Conservation (phyloP, 1,140 invertebrate genomes). For the Halesus radiatus region DNA sequence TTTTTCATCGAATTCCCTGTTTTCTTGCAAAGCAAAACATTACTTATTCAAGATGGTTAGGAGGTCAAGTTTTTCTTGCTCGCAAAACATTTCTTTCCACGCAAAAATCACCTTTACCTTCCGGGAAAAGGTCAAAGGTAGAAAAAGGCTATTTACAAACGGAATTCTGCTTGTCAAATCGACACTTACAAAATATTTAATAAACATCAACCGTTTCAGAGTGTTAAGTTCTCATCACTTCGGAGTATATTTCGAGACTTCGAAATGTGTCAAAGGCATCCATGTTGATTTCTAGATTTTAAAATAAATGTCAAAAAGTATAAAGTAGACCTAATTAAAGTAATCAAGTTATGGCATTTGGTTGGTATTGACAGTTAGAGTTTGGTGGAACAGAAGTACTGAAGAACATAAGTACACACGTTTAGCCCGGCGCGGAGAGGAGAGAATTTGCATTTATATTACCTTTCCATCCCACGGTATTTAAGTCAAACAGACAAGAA, state of each 20-base stretch:
- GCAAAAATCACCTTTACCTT: conserved; percentile 1
- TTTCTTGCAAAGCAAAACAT: conserved; percentile 16
- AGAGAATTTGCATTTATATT: conserved; percentile 55
- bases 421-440: conserved; percentile 2
- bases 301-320: too few species aligned
- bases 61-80: neutral
- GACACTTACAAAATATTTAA: too few species aligned
- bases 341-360: neutral
- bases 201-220: too few species aligned
- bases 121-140: neutral
- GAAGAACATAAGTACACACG: conserved; percentile 2
- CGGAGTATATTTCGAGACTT: too few species aligned
- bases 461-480: conserved; percentile 44
- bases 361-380: conserved; percentile 48
- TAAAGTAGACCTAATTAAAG: too few species aligned
- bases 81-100: neutral
- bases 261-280: too few species aligned
- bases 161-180: too few species aligned
- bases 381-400: conserved; percentile 15
- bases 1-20: neutral
- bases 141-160: conserved; percentile 2
- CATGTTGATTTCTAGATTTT: too few species aligned
- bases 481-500: conserved; percentile 47
- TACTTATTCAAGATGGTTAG: conserved; percentile 2
- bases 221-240: too few species aligned